Evolutionary conservation across 2,113 vertebrate species (phyloP), one percentile per base, ranked within the genome.

Genomic region (Ophthalmolycus amberensis): DNA sequence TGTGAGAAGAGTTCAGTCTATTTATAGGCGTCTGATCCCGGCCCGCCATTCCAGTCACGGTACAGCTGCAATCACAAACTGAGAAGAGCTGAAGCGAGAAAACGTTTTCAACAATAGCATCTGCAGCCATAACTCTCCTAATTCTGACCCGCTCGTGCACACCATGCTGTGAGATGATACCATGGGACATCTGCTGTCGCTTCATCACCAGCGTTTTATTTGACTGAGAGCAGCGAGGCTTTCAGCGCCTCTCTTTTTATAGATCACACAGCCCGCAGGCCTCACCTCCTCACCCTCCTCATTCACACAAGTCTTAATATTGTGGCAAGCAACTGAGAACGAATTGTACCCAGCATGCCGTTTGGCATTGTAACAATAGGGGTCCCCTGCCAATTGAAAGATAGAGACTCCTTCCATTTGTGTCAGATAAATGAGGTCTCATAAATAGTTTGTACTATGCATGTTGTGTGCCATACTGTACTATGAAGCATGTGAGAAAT

Each of bases 21-120:
- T 95, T 94, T 88, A 83, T 92, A 92, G 90, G 82, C 18, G 38
- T 71, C 71, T 89, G 89, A 90, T 87, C 89, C 77, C 69, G 56
- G 46, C 58, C 67, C 9, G 75, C 71, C 75, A 88, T 82, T 87
- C 85, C 90, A 75, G 82, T 44, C 75, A 34, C 75, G 14, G 87
- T 85, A 29, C 3, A 83, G 80, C 80, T 82, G 86, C 94, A 92
- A 75, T 90, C 75, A 46, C 27, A 74, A 79, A 58, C 77, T 59
- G 77, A 38, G 69, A 88, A 90, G 92, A 91, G 90, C 38, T 72
- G 46, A 71, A 48, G 73, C 32, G 67, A 22, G 15, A 11, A 20
- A 56, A 44, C 10, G 46, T 73, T 79, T 82, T 86, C 29, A 83
- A 88, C 83, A 78, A 82, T 40, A 75, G 87, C 82, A 54, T 82